A percentile compares a stretch with the other conserved stretches of the same genome.
Conservation (phyloP, 2,888 invertebrate species). For the Horisme vitalbata region DNA sequence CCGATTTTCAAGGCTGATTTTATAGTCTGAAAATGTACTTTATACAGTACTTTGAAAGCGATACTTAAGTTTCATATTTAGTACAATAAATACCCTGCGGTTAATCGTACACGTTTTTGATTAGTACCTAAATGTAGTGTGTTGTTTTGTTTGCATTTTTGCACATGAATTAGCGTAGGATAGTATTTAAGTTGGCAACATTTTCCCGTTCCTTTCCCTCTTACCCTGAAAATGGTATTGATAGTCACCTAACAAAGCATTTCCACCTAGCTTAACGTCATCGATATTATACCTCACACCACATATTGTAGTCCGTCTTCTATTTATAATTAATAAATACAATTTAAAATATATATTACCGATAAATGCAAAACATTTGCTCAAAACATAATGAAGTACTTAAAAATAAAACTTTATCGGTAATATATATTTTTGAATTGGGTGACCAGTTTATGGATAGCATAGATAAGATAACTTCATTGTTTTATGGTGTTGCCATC, state of each 20-base stretch:
- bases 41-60: constrained; percentile 44
- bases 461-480: constrained; percentile 58
- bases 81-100: constrained; percentile 69
- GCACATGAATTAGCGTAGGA: constrained; percentile 30
- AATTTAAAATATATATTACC: constrained; percentile 38
- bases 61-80: constrained; percentile 53
- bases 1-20: constrained; percentile 66
- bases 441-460: constrained; percentile 54
- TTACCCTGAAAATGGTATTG: constrained; percentile 19
- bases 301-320: constrained; percentile 55
- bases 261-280: constrained; percentile 58
- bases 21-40: constrained; percentile 60
- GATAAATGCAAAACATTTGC: constrained; percentile 4
- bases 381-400: constrained; percentile 1
- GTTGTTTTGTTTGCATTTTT: constrained; percentile 55
- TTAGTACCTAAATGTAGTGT: constrained; percentile 46
- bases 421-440: constrained; percentile 42
- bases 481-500: constrained; percentile 71
- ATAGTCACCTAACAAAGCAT: constrained; percentile 53
- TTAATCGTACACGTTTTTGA: constrained; percentile 50
- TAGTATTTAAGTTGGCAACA: constrained; percentile 24
- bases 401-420: constrained; percentile 25
- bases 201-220: constrained; percentile 29
- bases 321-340: constrained; percentile 42
- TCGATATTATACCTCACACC: constrained; percentile 72